Conservation (phyloP, 1,140 invertebrate genomes). For the Aphelinus certus region DNA sequence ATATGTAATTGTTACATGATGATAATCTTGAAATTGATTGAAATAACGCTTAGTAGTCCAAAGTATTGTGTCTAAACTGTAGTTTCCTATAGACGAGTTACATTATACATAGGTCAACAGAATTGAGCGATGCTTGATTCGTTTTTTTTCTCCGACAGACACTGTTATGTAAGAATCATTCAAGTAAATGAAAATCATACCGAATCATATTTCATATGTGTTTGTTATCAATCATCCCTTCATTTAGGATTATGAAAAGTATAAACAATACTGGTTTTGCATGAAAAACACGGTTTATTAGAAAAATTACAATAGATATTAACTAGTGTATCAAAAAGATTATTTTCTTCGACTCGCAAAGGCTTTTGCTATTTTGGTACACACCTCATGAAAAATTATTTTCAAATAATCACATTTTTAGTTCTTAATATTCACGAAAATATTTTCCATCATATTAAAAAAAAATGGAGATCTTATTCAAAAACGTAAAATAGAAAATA, state of each 20-base stretch:
- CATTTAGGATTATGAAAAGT: conserved; percentile 12
- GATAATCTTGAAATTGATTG: conserved; percentile 25
- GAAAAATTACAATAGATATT: conserved; percentile 26
- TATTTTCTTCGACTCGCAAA: no score
- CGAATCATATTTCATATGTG: conserved; percentile 33
- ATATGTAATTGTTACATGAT: conserved; percentile 33
- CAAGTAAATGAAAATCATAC: conserved; percentile 33
- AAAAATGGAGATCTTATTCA: no score
- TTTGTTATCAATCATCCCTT: conserved; percentile 24
- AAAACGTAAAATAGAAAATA: no score
- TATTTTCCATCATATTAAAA: no score
- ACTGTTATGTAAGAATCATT: conserved; percentile 36
- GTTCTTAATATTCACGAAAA: no score
- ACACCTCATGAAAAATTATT: no score
- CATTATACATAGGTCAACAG: conserved; percentile 10
- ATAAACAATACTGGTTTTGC: neutral
- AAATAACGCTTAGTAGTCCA: conserved; percentile 15
- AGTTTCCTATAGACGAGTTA: conserved; percentile 32
- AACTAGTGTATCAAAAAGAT: no score
- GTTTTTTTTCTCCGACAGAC: conserved; percentile 27
- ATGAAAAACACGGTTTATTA: conserved; percentile 23
- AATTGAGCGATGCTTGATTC: conserved; percentile 10
- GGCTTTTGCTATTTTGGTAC: no score
- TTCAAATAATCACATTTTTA: no score
- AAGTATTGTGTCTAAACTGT: conserved; percentile 27